Evolutionary conservation across 2,113 vertebrate species (phyloP), one percentile per base, ranked within the genome.

Genomic region (Rattus rattus): DNA sequence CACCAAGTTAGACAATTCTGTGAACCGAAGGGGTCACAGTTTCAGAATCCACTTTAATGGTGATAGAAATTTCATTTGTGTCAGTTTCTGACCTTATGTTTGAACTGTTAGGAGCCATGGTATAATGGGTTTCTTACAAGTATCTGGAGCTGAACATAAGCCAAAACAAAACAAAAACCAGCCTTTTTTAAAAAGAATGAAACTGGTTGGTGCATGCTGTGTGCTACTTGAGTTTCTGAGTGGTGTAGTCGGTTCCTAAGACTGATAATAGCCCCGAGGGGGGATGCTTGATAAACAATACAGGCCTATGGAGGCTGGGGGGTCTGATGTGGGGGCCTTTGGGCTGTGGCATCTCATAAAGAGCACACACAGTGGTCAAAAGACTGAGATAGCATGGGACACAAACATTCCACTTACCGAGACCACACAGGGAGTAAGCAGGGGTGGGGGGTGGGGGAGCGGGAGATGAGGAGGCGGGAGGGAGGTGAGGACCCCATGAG

Each of bases 1-100:
- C 49, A 56, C 33, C 59, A 14, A 59, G 80, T 39, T 56, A 47
- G 80, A 63, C 92, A 94, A 80, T 80, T 91, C 70, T n/a, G 52
- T 43, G 26, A n/a, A 11, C 39, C 24, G 14, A 13, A 81, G 88
- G 90, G 14, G 95, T 92, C 49, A 56, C 10, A 28, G 47, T 61
- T 92, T 92, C 56, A 30, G 67, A 33, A 47, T n/a, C 72, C 26
- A 36, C 33, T 80, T 92, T 69, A 94, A 86, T 28, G 9, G 39
- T 59, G 33, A 49, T 30, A 54, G 63, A 85, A 54, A 89, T 67
- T 67, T 92, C 88, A 79, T 39, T 61, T 28, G 33, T 72, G 20
- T 83, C 56, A 22, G 36, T 69, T 77, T 93, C 95, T 91, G 59
- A 49, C 52, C 33, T 22, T 79, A 1, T 65, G 43, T 88, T 77